Conservation (phyloP, 1,140 invertebrate genomes). For the Vanessa tameamea region DNA sequence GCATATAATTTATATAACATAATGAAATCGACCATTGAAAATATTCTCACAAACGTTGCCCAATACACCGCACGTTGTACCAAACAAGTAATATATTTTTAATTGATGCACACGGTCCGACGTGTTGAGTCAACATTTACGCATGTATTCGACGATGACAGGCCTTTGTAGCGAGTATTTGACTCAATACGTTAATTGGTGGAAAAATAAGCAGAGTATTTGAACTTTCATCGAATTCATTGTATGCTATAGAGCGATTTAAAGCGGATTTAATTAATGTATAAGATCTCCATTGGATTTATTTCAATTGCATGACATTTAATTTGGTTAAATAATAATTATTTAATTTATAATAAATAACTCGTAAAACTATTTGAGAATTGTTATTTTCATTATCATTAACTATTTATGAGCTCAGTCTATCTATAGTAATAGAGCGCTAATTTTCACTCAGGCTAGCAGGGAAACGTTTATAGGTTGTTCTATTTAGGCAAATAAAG, state of each 20-base stretch:
- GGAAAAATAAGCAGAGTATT: constrained; percentile 69
- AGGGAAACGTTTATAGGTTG: too few species aligned
- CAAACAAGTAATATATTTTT: constrained; percentile 71
- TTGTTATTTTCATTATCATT: too few species aligned
- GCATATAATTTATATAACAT: neutral
- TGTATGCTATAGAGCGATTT: constrained; percentile 45
- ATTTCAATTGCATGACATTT: neutral
- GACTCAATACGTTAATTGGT: constrained; percentile 70
- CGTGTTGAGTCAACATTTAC: constrained; percentile 75
- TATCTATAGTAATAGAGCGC: too few species aligned
- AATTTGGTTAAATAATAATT: too few species aligned
- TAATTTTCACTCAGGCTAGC: too few species aligned
- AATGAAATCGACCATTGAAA: constrained; percentile 1
- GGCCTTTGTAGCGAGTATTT: constrained; percentile 65
- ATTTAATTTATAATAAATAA: too few species aligned
- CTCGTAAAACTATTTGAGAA: too few species aligned
- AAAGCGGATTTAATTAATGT: neutral
- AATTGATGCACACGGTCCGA: constrained; percentile 74
- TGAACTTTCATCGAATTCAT: constrained; percentile 49
- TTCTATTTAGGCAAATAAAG: too few species aligned
- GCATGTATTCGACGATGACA: constrained; percentile 63
- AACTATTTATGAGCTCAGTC: too few species aligned
- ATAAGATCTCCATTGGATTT: constrained; percentile 2
- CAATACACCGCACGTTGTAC: constrained; percentile 44
- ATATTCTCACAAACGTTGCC: constrained; percentile 26